A percentile compares a stretch with the other conserved stretches of the same genome.
These are phyloP conservation scores for Archilochus colubris DNA, from an alignment of 2,113 vertebrate species.

Conservation along the genomic window DNA sequence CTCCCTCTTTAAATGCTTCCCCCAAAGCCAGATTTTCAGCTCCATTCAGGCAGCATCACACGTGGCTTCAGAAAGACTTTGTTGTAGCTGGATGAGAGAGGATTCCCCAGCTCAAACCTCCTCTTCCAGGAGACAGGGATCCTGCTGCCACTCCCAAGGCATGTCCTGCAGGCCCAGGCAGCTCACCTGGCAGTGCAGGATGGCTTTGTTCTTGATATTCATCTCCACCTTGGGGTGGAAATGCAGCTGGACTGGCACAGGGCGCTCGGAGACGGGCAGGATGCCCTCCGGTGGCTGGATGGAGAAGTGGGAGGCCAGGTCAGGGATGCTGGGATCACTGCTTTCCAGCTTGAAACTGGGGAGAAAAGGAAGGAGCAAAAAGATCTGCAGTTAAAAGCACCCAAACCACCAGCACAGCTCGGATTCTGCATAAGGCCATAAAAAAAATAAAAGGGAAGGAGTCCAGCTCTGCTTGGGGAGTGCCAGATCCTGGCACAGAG, in stretches of 20 bases:
- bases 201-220: constrained; percentile 74
- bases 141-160: not conserved
- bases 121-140: not conserved
- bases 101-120: not conserved
- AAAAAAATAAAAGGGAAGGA: not conserved
- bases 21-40: not conserved
- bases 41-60: not conserved
- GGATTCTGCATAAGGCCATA: not conserved
- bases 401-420: not conserved
- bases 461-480: not conserved
- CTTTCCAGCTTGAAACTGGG: constrained; percentile 81
- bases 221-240: constrained; percentile 83
- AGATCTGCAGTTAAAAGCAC: not conserved
- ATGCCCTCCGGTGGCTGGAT: constrained; percentile 79
- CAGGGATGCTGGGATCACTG: not conserved
- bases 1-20: not conserved
- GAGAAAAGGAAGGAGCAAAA: not conserved
- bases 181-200: constrained; percentile 87
- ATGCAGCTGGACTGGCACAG: constrained; percentile 73
- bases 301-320: constrained; percentile 78
- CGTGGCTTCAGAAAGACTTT: not conserved
- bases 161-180: not conserved
- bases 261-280: constrained; percentile 71
- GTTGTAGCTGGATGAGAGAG: not conserved
- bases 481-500: not conserved